These are phyloP conservation scores for Sternarchorhynchus goeldii DNA, from an alignment of 2,797 vertebrate species.

Conservation along the genomic window DNA sequence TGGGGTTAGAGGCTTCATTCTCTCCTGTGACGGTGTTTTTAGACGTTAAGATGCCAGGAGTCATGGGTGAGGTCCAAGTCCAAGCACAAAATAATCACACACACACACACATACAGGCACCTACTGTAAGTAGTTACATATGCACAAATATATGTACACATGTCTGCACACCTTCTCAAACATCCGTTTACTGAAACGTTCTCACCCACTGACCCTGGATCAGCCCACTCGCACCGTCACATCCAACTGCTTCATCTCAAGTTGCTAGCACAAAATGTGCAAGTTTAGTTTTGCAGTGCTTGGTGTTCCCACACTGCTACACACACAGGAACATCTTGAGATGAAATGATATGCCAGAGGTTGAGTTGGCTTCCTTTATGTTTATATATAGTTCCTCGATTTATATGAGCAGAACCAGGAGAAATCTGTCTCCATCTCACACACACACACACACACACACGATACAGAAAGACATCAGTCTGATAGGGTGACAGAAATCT, in stretches of 20 bases:
- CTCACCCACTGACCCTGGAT: not conserved
- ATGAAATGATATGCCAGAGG: constrained; percentile 26
- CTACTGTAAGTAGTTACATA: constrained; percentile 34
- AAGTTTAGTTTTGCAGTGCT: not conserved
- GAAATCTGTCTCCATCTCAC: constrained; percentile 3
- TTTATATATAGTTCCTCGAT: constrained; percentile 37
- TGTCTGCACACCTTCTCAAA: not conserved
- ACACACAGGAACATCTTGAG: constrained; percentile 24
- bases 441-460: constrained; percentile 18
- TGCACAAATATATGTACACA: not conserved
- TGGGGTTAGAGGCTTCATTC: constrained; percentile 4
- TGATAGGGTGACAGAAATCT: constrained; percentile 24
- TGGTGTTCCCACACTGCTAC: not conserved
- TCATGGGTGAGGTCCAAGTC: constrained; percentile 47
- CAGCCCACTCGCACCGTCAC: constrained; percentile 16
- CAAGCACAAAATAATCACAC: constrained; percentile 46
- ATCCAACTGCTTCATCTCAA: constrained; percentile 24
- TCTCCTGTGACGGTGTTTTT: constrained; percentile 37
- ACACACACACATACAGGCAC: constrained; percentile 12
- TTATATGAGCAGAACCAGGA: not conserved
- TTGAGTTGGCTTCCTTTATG: constrained; percentile 32
- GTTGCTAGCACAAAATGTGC: constrained; percentile 10
- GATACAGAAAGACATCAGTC: constrained; percentile 31
- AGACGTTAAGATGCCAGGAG: constrained; percentile 52
- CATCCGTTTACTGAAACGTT: constrained; percentile 5